These are phyloP conservation scores for Halichoeres trimaculatus DNA, from an alignment of 2,113 vertebrate genomes.

Conservation along the genomic window DNA sequence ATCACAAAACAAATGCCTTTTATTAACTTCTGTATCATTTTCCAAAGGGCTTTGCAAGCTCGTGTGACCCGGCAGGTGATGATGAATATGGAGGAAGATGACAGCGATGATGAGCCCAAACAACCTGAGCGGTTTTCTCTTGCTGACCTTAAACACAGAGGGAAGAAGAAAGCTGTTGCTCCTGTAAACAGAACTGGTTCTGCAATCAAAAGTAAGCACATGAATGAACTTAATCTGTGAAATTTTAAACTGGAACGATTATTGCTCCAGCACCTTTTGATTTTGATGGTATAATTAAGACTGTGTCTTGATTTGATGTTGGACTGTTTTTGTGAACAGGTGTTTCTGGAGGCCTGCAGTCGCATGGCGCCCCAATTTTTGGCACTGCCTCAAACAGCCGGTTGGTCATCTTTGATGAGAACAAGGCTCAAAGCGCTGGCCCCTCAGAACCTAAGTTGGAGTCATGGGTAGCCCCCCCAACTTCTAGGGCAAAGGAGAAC, in stretches of 20 bases:
- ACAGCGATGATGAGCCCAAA: conserved; percentile 65
- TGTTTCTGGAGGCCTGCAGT: conserved; percentile 77
- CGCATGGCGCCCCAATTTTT: conserved; percentile 63
- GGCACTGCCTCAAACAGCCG: conserved; percentile 73
- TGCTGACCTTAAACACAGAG: conserved; percentile 89
- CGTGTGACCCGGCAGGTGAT: conserved; percentile 91
- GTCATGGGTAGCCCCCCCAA: conserved; percentile 87
- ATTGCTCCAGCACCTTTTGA: not conserved
- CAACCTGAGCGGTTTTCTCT: conserved; percentile 86
- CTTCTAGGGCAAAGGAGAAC: conserved; percentile 90
- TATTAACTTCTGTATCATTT: conserved; percentile 1
- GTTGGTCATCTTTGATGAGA: conserved; percentile 92
- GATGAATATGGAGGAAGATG: conserved; percentile 79
- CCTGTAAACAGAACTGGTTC: conserved; percentile 87
- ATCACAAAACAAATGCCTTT: not conserved
- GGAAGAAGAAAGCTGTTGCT: conserved; percentile 88
- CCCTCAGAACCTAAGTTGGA: conserved; percentile 75
- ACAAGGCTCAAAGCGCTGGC: conserved; percentile 68
- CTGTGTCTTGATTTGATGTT: not conserved
- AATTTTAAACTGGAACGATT: not conserved
- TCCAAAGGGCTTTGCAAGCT: conserved; percentile 90
- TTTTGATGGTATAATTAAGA: not conserved
- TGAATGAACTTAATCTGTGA: not conserved
- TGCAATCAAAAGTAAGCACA: conserved; percentile 84
- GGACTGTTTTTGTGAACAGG: conserved; percentile 69